Conservation (phyloP, 2,888 invertebrate species). For the Plutella xylostella region DNA sequence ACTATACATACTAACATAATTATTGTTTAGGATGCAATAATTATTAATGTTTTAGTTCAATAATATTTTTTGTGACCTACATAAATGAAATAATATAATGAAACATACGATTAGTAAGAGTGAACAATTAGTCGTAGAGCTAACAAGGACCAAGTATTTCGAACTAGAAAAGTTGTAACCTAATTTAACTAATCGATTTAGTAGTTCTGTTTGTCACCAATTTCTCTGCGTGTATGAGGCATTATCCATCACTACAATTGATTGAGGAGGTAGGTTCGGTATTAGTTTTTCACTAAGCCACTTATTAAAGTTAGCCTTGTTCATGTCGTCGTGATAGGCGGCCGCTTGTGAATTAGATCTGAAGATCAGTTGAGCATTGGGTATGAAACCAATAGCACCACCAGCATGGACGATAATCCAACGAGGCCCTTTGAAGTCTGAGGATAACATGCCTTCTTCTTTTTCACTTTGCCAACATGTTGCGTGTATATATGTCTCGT, state of each 20-base stretch:
- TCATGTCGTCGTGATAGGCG: slow-evolving; percentile 5
- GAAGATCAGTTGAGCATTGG: slow-evolving; percentile 3
- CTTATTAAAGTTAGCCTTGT: slow-evolving; percentile 3
- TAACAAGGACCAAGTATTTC: too few relatives aligned
- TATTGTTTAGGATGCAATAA: too few relatives aligned
- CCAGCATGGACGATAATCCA: slow-evolving; percentile 12
- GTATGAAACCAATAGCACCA: slow-evolving; percentile 6
- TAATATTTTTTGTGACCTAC: too few relatives aligned
- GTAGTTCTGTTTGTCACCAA: too few relatives aligned
- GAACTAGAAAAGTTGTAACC: too few relatives aligned
- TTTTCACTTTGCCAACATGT: slow-evolving; percentile 1
- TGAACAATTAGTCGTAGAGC: too few relatives aligned
- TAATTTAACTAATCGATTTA: too few relatives aligned
- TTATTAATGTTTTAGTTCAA: too few relatives aligned
- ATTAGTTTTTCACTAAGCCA: slow-evolving; percentile 6
- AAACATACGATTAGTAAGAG: too few relatives aligned
- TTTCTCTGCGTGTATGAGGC: too few relatives aligned
- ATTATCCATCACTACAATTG: slow-evolving; percentile 7
- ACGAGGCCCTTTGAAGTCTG: neutral
- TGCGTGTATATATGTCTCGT: neutral
- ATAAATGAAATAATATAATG: too few relatives aligned
- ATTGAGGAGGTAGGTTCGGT: slow-evolving; percentile 1
- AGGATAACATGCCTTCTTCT: neutral
- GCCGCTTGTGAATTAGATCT: neutral
- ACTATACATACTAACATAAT: too few relatives aligned